Evolutionary conservation across 92 coral and sea anemone species (phyloP).

Genomic region (Montipora capitata): DNA sequence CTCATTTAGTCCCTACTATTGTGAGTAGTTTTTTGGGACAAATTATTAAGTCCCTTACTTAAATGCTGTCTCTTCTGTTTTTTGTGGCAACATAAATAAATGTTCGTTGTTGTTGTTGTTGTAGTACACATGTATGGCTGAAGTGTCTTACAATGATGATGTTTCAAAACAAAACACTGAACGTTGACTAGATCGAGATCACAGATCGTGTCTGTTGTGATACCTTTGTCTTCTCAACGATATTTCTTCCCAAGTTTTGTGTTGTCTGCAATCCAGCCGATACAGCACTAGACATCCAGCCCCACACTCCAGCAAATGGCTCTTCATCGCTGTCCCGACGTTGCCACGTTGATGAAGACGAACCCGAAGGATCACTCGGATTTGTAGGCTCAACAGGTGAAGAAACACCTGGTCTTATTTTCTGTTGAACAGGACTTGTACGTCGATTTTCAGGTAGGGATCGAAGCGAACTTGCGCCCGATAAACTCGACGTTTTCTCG

Average conservation of each 20-base stretch:
- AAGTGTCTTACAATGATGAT: too few species aligned
- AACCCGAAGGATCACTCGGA: conserved; percentile 10
- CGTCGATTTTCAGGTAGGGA: conserved; percentile 14
- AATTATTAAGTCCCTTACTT: too few species aligned
- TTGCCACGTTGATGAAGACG: conserved; percentile 83
- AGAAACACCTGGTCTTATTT: conserved; percentile 66
- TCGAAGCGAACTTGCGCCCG: conserved; percentile 5
- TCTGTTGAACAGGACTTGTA: conserved; percentile 79
- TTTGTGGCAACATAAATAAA: too few species aligned
- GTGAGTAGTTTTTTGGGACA: too few species aligned
- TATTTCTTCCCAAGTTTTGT: conserved; percentile 94
- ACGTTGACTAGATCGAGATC: too few species aligned
- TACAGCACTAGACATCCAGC: conserved; percentile 98
- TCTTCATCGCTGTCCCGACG: conserved; percentile 37
- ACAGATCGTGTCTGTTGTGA: not conserved
- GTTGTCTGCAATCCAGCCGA: conserved; percentile 94
- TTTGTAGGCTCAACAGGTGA: not conserved
- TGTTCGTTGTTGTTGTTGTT: too few species aligned
- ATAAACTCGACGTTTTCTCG: conserved; percentile 40
- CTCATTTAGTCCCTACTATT: too few species aligned
- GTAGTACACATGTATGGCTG: too few species aligned
- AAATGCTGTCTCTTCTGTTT: too few species aligned
- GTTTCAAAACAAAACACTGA: too few species aligned
- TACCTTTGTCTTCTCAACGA: conserved; percentile 98
- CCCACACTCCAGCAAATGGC: conserved; percentile 88